Evolutionary conservation across 2,113 vertebrate species (phyloP).

Genomic region (Saimiri boliviensis): DNA sequence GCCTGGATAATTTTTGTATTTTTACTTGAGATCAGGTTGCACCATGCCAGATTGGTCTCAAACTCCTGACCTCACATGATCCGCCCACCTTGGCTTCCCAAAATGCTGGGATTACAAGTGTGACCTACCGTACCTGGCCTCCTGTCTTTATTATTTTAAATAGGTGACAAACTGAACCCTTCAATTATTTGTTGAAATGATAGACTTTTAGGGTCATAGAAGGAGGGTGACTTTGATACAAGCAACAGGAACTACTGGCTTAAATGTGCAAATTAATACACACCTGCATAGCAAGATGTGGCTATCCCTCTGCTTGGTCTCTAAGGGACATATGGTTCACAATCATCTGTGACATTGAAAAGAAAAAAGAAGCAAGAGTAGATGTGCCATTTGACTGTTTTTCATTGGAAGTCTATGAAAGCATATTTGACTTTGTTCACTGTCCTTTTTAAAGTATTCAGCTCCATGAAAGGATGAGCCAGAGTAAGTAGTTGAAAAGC

Average conservation of each 20-base stretch:
- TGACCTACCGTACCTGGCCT: too few species aligned
- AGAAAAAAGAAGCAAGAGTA: neutral
- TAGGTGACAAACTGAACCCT: neutral
- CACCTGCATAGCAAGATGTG: neutral
- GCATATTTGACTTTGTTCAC: constrained; percentile 48
- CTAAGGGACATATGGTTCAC: constrained; percentile 4
- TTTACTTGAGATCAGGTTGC: too few species aligned
- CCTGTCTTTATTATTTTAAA: constrained; percentile 39
- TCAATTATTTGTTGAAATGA: constrained; percentile 6
- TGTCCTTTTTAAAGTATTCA: constrained; percentile 45
- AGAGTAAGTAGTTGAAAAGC: constrained; percentile 24
- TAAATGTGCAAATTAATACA: constrained; percentile 54
- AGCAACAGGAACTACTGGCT: constrained; percentile 21
- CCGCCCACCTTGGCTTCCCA: too few species aligned
- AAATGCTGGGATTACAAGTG: too few species aligned
- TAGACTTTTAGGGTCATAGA: constrained; percentile 9
- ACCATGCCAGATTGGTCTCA: too few species aligned
- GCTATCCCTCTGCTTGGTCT: constrained; percentile 8
- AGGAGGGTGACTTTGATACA: neutral
- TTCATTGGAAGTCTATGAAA: constrained; percentile 64
- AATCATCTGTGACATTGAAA: constrained; percentile 24
- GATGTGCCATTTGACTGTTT: constrained; percentile 37
- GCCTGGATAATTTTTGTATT: too few species aligned
- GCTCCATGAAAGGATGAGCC: constrained; percentile 23
- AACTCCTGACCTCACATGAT: too few species aligned